These are phyloP conservation scores for Barnardius zonarius DNA, from an alignment of 2,113 vertebrate species.

Conservation along the genomic window DNA sequence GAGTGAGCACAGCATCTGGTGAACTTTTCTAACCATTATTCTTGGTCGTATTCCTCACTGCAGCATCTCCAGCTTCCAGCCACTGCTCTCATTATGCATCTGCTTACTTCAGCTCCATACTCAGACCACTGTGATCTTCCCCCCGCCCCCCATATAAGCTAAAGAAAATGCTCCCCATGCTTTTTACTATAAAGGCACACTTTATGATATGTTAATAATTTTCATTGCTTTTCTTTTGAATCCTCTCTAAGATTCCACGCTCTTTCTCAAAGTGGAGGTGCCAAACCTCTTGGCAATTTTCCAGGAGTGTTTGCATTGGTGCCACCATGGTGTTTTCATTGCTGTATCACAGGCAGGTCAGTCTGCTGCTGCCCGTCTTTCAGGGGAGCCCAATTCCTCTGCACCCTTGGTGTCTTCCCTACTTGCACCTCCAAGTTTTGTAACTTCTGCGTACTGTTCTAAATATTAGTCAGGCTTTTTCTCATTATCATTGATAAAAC, in stretches of 20 bases:
- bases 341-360: background rate
- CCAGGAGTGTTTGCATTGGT: background rate
- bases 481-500: background rate
- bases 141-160: background rate
- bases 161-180: background rate
- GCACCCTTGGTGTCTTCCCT: background rate
- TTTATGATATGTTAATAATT: background rate
- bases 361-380: background rate
- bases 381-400: background rate
- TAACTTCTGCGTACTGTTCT: background rate
- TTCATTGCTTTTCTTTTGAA: background rate
- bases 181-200: background rate
- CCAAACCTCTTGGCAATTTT: background rate
- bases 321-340: background rate
- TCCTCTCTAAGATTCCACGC: background rate
- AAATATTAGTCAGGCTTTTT: background rate
- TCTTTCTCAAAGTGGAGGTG: rapidly evolving
- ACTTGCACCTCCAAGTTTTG: rapidly evolving
- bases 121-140: background rate
- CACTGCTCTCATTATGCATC: background rate
- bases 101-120: background rate
- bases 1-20: rapidly evolving
- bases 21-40: background rate
- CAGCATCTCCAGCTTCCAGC: background rate
- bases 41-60: background rate